These are phyloP conservation scores for Eustalomyia histrio DNA, from an alignment of 2,888 invertebrate species.

Conservation along the genomic window DNA sequence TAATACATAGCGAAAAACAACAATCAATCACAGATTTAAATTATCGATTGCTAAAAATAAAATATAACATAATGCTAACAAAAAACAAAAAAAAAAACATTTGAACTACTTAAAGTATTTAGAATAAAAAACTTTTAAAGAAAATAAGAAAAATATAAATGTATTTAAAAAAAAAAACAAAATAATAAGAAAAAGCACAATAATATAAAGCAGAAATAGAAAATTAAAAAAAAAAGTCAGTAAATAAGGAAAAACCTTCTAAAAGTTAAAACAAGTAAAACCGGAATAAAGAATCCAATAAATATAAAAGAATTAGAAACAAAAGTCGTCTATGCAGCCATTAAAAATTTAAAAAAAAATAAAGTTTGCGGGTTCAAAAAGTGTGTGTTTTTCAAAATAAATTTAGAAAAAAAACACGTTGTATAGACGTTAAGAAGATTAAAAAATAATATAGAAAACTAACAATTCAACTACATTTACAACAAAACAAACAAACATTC, in stretches of 20 bases:
- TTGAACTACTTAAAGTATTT: constrained; percentile 19
- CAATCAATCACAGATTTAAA: constrained; percentile 47
- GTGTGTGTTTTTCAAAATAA: not conserved
- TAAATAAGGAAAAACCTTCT: constrained; percentile 27
- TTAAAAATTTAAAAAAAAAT: not conserved
- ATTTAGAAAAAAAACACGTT: not conserved
- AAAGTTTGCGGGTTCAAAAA: not conserved
- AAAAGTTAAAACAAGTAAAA: constrained; percentile 35
- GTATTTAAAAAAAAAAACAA: constrained; percentile 7
- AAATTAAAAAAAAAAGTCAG: constrained; percentile 29
- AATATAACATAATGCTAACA: constrained; percentile 3
- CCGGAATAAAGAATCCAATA: constrained; percentile 46
- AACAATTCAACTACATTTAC: not conserved
- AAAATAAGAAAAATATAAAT: constrained; percentile 10
- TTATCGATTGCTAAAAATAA: constrained; percentile 32
- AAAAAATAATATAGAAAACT: not conserved
- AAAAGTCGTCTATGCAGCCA: not conserved
- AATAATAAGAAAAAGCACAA: constrained; percentile 6
- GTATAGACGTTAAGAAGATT: constrained; percentile 54
- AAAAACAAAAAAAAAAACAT: constrained; percentile 23
- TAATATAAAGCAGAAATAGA: not conserved
- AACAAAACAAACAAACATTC: constrained; percentile 14
- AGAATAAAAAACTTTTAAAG: not conserved
- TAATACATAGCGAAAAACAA: not conserved
- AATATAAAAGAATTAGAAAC: constrained; percentile 1